These are phyloP conservation scores for Exaiptasia diaphana DNA, from an alignment of 64 coral and sea anemone species.

Conservation along the genomic window DNA sequence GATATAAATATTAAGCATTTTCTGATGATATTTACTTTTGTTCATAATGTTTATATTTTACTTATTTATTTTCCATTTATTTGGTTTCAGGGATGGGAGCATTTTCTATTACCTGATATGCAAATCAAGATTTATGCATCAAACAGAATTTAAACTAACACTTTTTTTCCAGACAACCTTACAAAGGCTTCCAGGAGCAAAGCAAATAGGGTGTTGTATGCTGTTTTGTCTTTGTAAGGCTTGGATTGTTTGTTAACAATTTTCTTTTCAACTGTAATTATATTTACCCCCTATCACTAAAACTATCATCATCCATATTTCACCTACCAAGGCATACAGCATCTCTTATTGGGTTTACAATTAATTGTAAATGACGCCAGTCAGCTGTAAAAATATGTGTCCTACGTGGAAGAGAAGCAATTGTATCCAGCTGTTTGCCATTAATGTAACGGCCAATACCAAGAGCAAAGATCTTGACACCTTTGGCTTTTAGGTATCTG, in stretches of 20 bases:
- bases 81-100: too few species aligned
- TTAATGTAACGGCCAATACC: slow-evolving; percentile 64
- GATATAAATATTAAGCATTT: too few species aligned
- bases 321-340: slow-evolving; percentile 46
- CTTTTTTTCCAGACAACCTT: too few species aligned
- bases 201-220: too few species aligned
- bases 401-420: slow-evolving; percentile 44
- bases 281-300: not conserved
- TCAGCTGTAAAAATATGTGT: slow-evolving; percentile 65
- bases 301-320: not conserved
- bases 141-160: too few species aligned
- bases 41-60: too few species aligned
- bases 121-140: too few species aligned
- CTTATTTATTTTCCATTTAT: too few species aligned
- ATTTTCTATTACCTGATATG: too few species aligned
- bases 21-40: too few species aligned
- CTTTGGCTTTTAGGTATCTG: slow-evolving; percentile 33
- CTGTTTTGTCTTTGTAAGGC: too few species aligned
- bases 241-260: not conserved
- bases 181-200: too few species aligned
- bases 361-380: slow-evolving; percentile 41
- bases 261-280: not conserved
- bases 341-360: slow-evolving; percentile 53
- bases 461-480: slow-evolving; percentile 47
- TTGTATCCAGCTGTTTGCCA: slow-evolving; percentile 49